A percentile compares a stretch with the other conserved stretches of the same genome.
phyloP scores from a whole-genome alignment of 2,888 invertebrate genomes.

The Cactoblastis cactorum region DNA sequence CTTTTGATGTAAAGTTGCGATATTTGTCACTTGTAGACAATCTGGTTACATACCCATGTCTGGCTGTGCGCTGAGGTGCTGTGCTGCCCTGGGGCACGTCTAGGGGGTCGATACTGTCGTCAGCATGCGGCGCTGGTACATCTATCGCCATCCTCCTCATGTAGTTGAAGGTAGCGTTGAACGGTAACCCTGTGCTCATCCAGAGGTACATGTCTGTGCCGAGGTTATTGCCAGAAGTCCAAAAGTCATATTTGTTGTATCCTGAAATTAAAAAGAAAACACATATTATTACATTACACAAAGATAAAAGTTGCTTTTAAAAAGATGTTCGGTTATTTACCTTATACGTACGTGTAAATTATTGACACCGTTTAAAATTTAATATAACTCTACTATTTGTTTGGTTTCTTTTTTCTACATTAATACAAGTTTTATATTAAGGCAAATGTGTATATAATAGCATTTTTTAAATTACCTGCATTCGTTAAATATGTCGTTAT shows the following conservation, averaged over 20 bases:
- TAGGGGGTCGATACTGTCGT: slow-evolving; percentile 80
- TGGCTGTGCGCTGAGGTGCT: slow-evolving; percentile 87
- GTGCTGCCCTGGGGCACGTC: slow-evolving; percentile 86
- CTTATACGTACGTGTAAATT: too few relatives aligned
- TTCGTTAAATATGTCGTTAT: slow-evolving; percentile 90
- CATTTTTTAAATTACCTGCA: slow-evolving; percentile 82
- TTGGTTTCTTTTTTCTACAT: too few relatives aligned
- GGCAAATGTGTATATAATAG: too few relatives aligned
- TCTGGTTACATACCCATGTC: slow-evolving; percentile 80
- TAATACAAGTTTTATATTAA: too few relatives aligned
- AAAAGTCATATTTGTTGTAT: slow-evolving; percentile 90
- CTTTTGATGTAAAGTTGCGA: background rate
- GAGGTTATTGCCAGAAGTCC: slow-evolving; percentile 93
- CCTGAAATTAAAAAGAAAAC: too few relatives aligned
- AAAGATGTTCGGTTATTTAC: background rate
- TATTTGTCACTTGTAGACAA: background rate
- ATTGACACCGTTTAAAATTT: too few relatives aligned
- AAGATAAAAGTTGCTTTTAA: background rate
- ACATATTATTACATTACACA: too few relatives aligned
- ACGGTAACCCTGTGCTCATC: slow-evolving; percentile 93
- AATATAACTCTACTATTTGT: too few relatives aligned
- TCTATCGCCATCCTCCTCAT: slow-evolving; percentile 81
- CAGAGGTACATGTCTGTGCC: slow-evolving; percentile 93
- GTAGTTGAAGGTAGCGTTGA: slow-evolving; percentile 93
- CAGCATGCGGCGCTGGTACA: slow-evolving; percentile 74